Percentiles rank a stretch among this genome's conserved stretches.
phyloP scores from a whole-genome alignment of 1,140 invertebrate species.

The Ostrea edulis region DNA sequence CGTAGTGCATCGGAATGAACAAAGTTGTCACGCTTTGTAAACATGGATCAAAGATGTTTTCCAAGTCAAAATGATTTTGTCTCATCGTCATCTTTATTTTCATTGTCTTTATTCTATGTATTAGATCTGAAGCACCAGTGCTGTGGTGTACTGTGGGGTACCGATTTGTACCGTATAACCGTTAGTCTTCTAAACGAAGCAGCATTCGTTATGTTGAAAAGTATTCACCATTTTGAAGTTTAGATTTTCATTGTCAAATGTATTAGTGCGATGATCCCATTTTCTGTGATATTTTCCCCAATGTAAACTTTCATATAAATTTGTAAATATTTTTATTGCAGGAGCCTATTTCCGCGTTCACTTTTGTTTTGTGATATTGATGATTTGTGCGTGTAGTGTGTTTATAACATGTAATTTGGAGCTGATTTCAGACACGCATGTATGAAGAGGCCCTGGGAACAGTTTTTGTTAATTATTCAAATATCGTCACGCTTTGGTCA shows the following conservation, averaged over 20 bases:
- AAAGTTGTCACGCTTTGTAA: no score
- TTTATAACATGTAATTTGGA: not conserved
- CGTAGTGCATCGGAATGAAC: no score
- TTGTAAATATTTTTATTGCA: not conserved
- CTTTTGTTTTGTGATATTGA: not conserved
- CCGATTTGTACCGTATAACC: not conserved
- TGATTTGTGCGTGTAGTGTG: not conserved
- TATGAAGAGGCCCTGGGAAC: not conserved
- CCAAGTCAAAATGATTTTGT: no score
- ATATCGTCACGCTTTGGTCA: not conserved
- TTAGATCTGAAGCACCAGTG: not conserved
- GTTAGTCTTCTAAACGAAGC: not conserved
- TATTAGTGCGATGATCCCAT: not conserved
- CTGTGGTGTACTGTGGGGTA: not conserved
- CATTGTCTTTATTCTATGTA: not conserved
- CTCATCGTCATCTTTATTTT: not conserved
- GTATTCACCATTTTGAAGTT: not conserved
- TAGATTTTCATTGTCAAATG: not conserved
- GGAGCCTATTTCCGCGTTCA: not conserved
- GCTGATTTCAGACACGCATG: not conserved
- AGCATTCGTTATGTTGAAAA: not conserved
- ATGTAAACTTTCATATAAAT: not conserved
- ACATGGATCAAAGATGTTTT: no score
- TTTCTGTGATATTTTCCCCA: slow-evolving; percentile 24
- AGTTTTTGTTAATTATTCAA: not conserved